phyloP scores from a whole-genome alignment of 1,140 invertebrate species.

The Drepana arcuata region DNA sequence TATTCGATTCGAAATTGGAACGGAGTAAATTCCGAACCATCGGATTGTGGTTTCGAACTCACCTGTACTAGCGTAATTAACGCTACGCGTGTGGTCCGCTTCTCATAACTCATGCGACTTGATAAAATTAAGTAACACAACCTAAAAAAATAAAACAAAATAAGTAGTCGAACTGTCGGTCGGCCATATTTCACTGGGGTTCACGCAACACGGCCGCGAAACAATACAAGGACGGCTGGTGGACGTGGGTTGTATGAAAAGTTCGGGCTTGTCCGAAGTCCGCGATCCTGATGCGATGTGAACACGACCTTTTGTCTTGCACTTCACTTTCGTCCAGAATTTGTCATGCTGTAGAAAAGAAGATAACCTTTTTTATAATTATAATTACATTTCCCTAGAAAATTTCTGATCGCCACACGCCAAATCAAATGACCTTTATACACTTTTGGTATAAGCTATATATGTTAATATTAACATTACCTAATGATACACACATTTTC shows the following conservation, averaged over 20 bases:
- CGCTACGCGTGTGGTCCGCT: constrained; percentile 57
- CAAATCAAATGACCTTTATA: no score
- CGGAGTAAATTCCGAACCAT: no score
- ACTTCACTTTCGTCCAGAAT: constrained; percentile 6
- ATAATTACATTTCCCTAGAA: no score
- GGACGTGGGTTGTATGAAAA: constrained; percentile 27
- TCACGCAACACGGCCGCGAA: constrained; percentile 64
- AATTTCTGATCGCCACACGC: no score
- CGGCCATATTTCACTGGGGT: constrained; percentile 59
- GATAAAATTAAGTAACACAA: constrained; percentile 68
- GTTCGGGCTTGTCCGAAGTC: constrained; percentile 19
- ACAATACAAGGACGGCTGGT: constrained; percentile 62
- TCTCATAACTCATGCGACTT: constrained; percentile 66
- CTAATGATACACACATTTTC: no score
- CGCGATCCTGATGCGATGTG: constrained; percentile 5
- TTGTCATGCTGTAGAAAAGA: no score
- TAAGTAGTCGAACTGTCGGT: constrained; percentile 59
- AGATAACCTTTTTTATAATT: no score
- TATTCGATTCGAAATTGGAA: no score
- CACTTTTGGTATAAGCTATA: no score
- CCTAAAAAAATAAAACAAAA: constrained; percentile 56
- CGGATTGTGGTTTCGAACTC: not conserved
- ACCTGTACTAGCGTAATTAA: constrained; percentile 37
- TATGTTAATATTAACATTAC: no score
- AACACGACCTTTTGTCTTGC: constrained; percentile 6